Base-by-base conservation (phyloP, 2,113 vertebrate species). In the Arizona elegans region DNA sequence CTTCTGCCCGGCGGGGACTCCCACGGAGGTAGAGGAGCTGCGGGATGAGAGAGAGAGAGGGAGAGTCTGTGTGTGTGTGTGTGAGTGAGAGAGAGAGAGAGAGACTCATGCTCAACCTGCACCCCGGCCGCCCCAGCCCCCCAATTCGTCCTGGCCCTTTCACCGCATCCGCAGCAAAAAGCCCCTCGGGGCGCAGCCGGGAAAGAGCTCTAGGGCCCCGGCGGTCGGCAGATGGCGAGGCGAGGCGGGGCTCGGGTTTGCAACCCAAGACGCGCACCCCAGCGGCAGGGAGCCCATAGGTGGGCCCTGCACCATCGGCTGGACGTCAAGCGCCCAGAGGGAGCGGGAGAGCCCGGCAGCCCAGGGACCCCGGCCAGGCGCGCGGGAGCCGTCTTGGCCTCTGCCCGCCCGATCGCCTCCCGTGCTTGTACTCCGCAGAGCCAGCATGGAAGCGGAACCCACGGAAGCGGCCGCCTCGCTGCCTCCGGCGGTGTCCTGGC, bases 261-360 rank as follows among this genome's bases (percentile, higher is more conserved):
- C 29, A 47, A 47, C 0, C 43, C 43, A 47, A 5, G 43, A 47
- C 43, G 4, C 43, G 43, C 43, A 5, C 0, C 5, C 70, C 70
- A 3, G 43, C 10, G 24, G 47, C 47, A 52, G 47, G 29, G 7
- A 52, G 1, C 0, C 23, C 5, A 0, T 2, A 6, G 5, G 13
- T 33, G 65, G 12, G n/a, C 65, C 19, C 15, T 19, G 6, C 70
- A 2, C 5, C 5, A 7, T 15, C n/a, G 17, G 12, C 65, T 17
- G 13, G 13, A 3, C n/a, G 13, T 17, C 17, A 13, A 33, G 13
- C 8, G 13, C 1, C 9, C 24, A 26, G 3, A 15, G 21, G 47
- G 10, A 86, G 86, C 10, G 13, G n/a, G 65, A 75, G n/a, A 75
- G 13, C 65, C 26, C 65, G 5, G n/a, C 65, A 15, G 5, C n/a